phyloP scores from a whole-genome alignment of 35 echinoderm and acorn worm species.

The Apostichopus parvimensis region DNA sequence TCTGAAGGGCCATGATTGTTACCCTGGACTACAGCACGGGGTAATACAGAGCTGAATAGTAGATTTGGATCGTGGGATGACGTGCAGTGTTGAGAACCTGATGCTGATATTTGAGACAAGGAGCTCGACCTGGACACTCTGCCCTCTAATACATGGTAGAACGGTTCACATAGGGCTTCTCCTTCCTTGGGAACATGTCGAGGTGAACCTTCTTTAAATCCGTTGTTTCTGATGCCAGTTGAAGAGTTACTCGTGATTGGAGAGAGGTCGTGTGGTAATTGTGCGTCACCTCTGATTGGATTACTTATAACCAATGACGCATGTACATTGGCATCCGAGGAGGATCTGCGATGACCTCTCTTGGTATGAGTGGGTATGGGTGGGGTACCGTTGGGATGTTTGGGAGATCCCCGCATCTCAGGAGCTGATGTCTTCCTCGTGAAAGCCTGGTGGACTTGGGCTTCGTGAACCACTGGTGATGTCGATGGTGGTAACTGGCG shows the following conservation, averaged over 20 bases:
- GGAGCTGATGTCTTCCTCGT: slow-evolving; percentile 59
- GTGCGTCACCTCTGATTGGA: not conserved
- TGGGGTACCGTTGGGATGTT: slow-evolving; percentile 22
- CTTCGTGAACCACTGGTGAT: slow-evolving; percentile 75
- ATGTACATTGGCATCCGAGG: slow-evolving; percentile 29
- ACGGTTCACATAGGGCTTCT: slow-evolving; percentile 30
- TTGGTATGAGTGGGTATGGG: not conserved
- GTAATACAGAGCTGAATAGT: slow-evolving; percentile 11
- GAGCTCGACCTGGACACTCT: slow-evolving; percentile 47
- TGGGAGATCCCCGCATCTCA: slow-evolving; percentile 26
- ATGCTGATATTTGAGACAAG: slow-evolving; percentile 27
- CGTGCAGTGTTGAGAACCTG: not conserved
- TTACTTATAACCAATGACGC: slow-evolving; percentile 51
- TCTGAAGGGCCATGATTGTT: slow-evolving; percentile 6
- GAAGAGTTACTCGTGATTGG: slow-evolving; percentile 36
- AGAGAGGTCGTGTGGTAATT: slow-evolving; percentile 22
- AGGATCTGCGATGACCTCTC: slow-evolving; percentile 35
- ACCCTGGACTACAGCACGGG: not conserved
- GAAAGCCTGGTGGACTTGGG: slow-evolving; percentile 62
- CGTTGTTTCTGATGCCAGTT: slow-evolving; percentile 39
- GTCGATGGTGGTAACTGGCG: slow-evolving; percentile 58
- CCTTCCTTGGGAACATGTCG: not conserved
- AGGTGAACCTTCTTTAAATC: slow-evolving; percentile 35
- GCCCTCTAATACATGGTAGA: slow-evolving; percentile 52
- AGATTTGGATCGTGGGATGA: slow-evolving; percentile 37